Base-by-base conservation (phyloP, 2,797 vertebrate species). In the Staurois parvus region DNA sequence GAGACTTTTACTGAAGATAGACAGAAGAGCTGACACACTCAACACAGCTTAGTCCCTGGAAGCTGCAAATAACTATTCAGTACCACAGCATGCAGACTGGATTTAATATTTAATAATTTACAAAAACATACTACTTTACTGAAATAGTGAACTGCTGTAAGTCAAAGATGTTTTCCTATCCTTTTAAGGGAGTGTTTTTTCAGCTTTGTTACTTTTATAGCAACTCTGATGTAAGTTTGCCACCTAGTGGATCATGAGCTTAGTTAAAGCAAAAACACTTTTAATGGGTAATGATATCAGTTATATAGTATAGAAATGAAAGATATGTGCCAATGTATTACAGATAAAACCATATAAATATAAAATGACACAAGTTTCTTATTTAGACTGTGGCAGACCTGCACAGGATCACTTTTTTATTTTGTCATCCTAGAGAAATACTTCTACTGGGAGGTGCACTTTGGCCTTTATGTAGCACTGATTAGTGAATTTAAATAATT, bases 211-310 rank as follows among this genome's bases (percentile, higher is more conserved):
- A 17, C 45, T 48, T 48, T 24, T 62, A 13, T 5, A 2, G 21
- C 4, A 80, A 3, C n/a, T 37, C 3, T 81, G 69, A 37, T 81
- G 79, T 37, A 90, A 91, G 84, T 85, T 15, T 95, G 96, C 96
- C 96, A 95, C 87, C 96, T 95, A 92, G 94, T 94, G 96, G 93
- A 82, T 45, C 19, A 11, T 73, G 2, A 42, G 5, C n/a, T 52
- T 69, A 48, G 15, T 48, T 48, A 19, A n/a, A 40, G 12, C 21
- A 17, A 26, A 42, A 9, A 52, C 11, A 7, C 13, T 45, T 12
- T 45, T 45, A 12, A 2, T 45, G 42, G 3, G 12, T 13, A 13
- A 45, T 45, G 19, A 29, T 72, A 0, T 79, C 34, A 45, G 26
- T 79, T 68, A 66, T 77, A 19, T 3, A 1, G 4, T 77, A 19